These are phyloP conservation scores for Timema cristinae DNA, from an alignment of 2,888 invertebrate species.

Conservation along the genomic window DNA sequence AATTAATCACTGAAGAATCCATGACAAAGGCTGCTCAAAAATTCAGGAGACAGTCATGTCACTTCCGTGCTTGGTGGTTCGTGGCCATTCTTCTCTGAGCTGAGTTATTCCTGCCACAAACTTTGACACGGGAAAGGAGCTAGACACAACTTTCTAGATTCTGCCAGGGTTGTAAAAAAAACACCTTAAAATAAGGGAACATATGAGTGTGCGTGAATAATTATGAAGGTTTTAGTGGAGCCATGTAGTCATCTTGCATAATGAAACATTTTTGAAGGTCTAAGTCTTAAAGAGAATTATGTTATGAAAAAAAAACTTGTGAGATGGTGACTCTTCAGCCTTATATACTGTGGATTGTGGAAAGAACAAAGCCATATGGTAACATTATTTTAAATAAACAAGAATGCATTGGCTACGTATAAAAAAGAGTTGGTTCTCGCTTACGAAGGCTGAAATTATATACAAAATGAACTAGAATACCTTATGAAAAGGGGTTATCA, in stretches of 20 bases:
- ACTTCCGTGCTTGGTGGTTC: background rate
- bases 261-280: background rate
- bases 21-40: too few species aligned
- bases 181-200: background rate
- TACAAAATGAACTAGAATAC: too few species aligned
- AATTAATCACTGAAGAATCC: too few species aligned
- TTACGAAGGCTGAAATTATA: conserved; percentile 6
- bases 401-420: conserved; percentile 17
- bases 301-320: background rate
- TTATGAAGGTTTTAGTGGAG: background rate
- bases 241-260: background rate
- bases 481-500: too few species aligned
- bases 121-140: background rate
- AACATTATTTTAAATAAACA: background rate
- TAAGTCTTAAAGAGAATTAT: background rate
- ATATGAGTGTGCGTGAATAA: background rate
- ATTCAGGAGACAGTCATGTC: background rate
- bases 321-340: background rate
- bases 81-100: background rate
- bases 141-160: background rate
- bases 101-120: background rate
- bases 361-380: background rate
- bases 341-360: background rate
- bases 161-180: background rate
- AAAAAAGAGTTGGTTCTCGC: conserved; percentile 16